These are phyloP conservation scores for Lophius americanus DNA, from an alignment of 2,797 vertebrate species.

Conservation along the genomic window DNA sequence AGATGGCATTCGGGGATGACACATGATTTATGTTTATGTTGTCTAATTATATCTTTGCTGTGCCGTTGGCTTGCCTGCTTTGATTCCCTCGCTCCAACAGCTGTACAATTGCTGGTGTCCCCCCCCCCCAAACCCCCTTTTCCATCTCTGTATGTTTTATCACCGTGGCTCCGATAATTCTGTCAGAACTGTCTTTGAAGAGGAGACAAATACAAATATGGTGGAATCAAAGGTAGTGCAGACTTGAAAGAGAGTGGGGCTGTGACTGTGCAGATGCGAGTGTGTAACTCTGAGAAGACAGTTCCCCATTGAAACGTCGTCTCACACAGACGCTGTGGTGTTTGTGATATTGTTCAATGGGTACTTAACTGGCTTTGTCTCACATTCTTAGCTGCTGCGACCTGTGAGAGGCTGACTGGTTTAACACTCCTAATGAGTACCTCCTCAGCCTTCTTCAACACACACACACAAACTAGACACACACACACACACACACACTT, in stretches of 20 bases:
- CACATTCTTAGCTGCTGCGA: slow-evolving; percentile 52
- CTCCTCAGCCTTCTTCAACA: slow-evolving; percentile 23
- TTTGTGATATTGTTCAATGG: slow-evolving; percentile 35
- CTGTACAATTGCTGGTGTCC: slow-evolving; percentile 37
- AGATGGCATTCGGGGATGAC: slow-evolving; percentile 57
- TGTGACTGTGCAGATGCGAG: slow-evolving; percentile 3
- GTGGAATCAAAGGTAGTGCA: slow-evolving; percentile 12
- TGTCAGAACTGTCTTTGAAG: slow-evolving; percentile 15
- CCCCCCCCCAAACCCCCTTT: background rate
- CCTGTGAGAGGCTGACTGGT: slow-evolving; percentile 50
- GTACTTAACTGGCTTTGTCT: slow-evolving; percentile 52
- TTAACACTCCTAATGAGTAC: slow-evolving; percentile 68
- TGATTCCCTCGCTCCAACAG: slow-evolving; percentile 46
- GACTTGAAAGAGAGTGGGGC: slow-evolving; percentile 1
- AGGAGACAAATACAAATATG: slow-evolving; percentile 12
- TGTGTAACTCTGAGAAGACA: slow-evolving; percentile 41
- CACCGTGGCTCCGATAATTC: slow-evolving; percentile 1
- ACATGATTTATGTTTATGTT: slow-evolving; percentile 57
- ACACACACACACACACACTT: slow-evolving; percentile 11
- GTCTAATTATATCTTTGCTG: slow-evolving; percentile 57
- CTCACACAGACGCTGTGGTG: slow-evolving; percentile 8
- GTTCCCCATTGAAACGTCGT: slow-evolving; percentile 38
- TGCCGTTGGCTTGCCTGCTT: slow-evolving; percentile 46
- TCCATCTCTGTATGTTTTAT: slow-evolving; percentile 4
- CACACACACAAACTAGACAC: slow-evolving; percentile 24